These are phyloP conservation scores for Ephialtes manifestator DNA, from an alignment of 2,888 invertebrate genomes.

Conservation along the genomic window DNA sequence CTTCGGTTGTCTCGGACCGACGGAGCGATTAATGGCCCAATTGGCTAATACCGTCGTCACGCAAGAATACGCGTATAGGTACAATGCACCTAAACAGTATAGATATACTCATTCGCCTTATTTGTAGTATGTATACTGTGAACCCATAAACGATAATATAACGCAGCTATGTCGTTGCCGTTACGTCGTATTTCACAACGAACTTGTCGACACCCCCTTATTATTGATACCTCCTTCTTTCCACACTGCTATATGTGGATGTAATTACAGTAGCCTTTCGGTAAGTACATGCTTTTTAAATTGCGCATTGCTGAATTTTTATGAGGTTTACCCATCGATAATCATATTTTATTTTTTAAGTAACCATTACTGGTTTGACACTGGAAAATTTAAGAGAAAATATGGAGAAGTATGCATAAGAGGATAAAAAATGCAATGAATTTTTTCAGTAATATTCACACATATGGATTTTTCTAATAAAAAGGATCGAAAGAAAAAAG, in stretches of 20 bases:
- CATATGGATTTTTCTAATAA: too few species aligned
- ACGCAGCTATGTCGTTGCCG: constrained; percentile 39
- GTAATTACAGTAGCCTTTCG: constrained; percentile 1
- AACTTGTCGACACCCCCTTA: constrained; percentile 61
- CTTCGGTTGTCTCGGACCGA: constrained; percentile 81
- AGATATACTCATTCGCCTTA: not conserved
- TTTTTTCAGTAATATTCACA: too few species aligned
- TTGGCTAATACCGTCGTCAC: constrained; percentile 85
- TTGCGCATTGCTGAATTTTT: not conserved
- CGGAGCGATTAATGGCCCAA: constrained; percentile 85
- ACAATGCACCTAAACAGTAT: constrained; percentile 25
- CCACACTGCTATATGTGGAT: constrained; percentile 4
- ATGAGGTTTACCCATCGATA: not conserved
- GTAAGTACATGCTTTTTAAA: not conserved
- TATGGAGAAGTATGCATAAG: too few species aligned
- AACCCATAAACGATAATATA: constrained; percentile 39
- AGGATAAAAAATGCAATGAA: too few species aligned
- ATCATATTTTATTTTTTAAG: not conserved
- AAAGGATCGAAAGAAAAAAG: too few species aligned
- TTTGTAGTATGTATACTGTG: not conserved
- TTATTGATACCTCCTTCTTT: constrained; percentile 59
- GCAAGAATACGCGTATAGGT: constrained; percentile 79
- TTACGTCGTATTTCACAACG: constrained; percentile 59
- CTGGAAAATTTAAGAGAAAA: too few species aligned
- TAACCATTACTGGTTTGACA: too few species aligned